phyloP scores from a whole-genome alignment of 1,140 invertebrate genomes.

The Heliconius nattereri region DNA sequence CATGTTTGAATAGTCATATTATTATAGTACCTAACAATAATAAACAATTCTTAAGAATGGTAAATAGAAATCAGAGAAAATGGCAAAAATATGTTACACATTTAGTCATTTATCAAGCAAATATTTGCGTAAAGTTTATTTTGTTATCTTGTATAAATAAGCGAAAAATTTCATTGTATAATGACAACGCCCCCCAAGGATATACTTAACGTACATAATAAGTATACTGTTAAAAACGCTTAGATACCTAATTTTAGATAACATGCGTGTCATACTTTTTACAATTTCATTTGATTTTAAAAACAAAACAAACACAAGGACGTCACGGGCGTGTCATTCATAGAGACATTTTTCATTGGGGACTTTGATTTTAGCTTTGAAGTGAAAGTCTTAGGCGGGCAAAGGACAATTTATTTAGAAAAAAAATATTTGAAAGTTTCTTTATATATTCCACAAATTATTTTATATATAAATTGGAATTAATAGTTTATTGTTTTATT shows the following conservation, averaged over 20 bases:
- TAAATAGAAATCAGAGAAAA: not conserved
- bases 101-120: not conserved
- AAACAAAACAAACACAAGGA: not conserved
- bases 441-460: no score
- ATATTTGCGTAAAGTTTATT: not conserved
- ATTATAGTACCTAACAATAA: not conserved
- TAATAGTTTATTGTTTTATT: not conserved
- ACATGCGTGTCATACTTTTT: not conserved
- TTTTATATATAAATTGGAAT: no score
- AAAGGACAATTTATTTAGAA: no score
- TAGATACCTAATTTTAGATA: not conserved
- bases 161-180: not conserved
- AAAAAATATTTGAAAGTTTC: no score
- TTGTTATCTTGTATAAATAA: not conserved
- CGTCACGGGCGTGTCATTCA: no score
- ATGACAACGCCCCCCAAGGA: not conserved
- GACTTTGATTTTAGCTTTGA: no score
- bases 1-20: not conserved
- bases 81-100: constrained; percentile 3
- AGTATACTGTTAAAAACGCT: not conserved
- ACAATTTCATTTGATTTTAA: not conserved
- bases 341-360: no score
- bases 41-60: not conserved
- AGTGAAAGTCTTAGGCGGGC: no score
- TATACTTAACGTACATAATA: not conserved